Evolutionary conservation across 2,888 invertebrate genomes (phyloP).

Genomic region (Papilio demoleus): DNA sequence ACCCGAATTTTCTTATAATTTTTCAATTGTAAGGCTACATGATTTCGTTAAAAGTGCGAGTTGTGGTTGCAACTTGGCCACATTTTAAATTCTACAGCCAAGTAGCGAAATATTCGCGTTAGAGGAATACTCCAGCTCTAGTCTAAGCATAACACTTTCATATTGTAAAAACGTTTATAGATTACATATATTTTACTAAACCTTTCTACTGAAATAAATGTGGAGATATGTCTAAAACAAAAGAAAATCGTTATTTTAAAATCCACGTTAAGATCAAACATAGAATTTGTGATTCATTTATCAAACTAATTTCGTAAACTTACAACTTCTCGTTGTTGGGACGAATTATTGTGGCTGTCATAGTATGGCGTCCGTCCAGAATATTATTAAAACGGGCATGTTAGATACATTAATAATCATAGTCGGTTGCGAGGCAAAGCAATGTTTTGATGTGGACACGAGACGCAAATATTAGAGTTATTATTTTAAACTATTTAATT

Average conservation of each 20-base stretch:
- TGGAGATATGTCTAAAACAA: neutral
- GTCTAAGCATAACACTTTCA: neutral
- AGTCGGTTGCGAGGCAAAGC: constrained; percentile 23
- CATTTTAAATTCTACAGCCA: no score
- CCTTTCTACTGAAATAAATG: neutral
- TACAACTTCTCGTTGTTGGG: constrained; percentile 22
- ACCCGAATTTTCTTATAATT: no score
- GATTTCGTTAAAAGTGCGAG: no score
- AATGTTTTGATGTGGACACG: constrained; percentile 28
- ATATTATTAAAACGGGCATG: constrained; percentile 38
- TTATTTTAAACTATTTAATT: constrained; percentile 3
- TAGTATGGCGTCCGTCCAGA: constrained; percentile 35
- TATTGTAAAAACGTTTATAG: neutral
- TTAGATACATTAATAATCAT: constrained; percentile 35
- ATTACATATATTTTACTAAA: neutral
- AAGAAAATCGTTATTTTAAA: neutral
- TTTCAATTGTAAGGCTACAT: no score
- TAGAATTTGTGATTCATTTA: neutral
- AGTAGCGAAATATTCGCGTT: no score
- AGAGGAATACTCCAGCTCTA: no score
- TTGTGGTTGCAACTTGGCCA: no score
- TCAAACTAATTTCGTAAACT: neutral
- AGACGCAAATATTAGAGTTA: constrained; percentile 20
- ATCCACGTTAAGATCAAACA: neutral
- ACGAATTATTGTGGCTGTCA: constrained; percentile 35